Percentiles rank a stretch among this genome's conserved stretches.
These are phyloP conservation scores for Carcina quercana DNA, from an alignment of 2,888 invertebrate species.

Conservation along the genomic window DNA sequence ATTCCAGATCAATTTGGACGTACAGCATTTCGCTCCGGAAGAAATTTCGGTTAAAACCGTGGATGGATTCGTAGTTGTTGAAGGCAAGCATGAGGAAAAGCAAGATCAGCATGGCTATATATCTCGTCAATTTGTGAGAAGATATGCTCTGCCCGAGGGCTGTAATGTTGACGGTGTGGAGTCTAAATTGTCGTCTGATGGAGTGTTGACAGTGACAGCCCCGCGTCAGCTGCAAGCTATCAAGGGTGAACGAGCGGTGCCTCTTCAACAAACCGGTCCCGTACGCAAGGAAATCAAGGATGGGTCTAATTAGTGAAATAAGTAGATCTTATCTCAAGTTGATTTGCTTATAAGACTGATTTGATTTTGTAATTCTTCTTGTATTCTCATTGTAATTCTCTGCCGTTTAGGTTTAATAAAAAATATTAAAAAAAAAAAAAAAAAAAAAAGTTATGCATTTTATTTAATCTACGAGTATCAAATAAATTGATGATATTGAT, in stretches of 20 bases:
- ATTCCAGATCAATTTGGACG: slow-evolving; percentile 80
- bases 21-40: slow-evolving; percentile 81
- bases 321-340: too few relatives aligned
- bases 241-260: slow-evolving; percentile 64
- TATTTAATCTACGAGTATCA: too few relatives aligned
- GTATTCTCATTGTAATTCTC: too few relatives aligned
- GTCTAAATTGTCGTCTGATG: slow-evolving; percentile 82
- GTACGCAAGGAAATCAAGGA: slow-evolving; percentile 59
- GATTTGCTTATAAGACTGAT: too few relatives aligned
- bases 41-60: slow-evolving; percentile 83
- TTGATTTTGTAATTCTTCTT: too few relatives aligned
- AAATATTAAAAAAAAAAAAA: too few relatives aligned
- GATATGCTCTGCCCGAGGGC: slow-evolving; percentile 81
- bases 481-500: too few relatives aligned
- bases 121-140: slow-evolving; percentile 80
- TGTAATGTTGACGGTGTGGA: slow-evolving; percentile 79
- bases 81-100: slow-evolving; percentile 85
- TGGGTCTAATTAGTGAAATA: too few relatives aligned
- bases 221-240: slow-evolving; percentile 40
- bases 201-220: slow-evolving; percentile 80
- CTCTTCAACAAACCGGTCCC: slow-evolving; percentile 74
- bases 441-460: too few relatives aligned
- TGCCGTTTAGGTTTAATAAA: too few relatives aligned
- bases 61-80: slow-evolving; percentile 78
- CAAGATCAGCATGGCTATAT: slow-evolving; percentile 82